Percentiles rank a stretch among this genome's conserved stretches.
Evolutionary conservation across 2,113 vertebrate genomes (phyloP).

Genomic region (Bettongia penicillata): DNA sequence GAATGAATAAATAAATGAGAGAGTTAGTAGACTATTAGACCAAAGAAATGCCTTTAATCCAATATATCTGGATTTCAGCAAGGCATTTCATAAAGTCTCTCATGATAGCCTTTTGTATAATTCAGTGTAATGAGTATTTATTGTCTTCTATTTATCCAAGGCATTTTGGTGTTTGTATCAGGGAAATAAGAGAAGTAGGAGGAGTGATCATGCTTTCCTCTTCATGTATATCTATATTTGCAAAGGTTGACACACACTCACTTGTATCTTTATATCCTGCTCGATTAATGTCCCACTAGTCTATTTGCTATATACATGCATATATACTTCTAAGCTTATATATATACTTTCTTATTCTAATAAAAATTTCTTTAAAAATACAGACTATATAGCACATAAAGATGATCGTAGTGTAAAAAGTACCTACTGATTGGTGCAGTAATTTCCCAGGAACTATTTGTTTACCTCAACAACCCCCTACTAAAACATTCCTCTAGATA

Average conservation of each 20-base stretch:
- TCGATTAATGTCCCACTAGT: not conserved
- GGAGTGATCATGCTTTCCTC: not conserved
- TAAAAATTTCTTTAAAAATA: not conserved
- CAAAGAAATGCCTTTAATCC: not conserved
- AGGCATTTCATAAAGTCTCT: not conserved
- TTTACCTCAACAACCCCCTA: not conserved
- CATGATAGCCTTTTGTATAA: not conserved
- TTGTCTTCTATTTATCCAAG: not conserved
- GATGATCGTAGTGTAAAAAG: not conserved
- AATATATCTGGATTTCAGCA: not conserved
- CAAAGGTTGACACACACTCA: not conserved
- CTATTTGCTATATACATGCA: not conserved
- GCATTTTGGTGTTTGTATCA: not conserved
- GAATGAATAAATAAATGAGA: not conserved
- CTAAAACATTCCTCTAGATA: not conserved
- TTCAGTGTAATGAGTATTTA: not conserved
- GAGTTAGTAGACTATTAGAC: not conserved
- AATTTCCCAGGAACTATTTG: not conserved
- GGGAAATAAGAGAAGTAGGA: not conserved
- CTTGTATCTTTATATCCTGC: not conserved
- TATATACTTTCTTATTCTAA: not conserved
- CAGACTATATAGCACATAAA: not conserved
- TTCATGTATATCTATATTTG: not conserved
- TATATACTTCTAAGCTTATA: not conserved
- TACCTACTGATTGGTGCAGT: not conserved